Conservation (phyloP, 2,888 invertebrate species). For the Heterodera filipjevi region DNA sequence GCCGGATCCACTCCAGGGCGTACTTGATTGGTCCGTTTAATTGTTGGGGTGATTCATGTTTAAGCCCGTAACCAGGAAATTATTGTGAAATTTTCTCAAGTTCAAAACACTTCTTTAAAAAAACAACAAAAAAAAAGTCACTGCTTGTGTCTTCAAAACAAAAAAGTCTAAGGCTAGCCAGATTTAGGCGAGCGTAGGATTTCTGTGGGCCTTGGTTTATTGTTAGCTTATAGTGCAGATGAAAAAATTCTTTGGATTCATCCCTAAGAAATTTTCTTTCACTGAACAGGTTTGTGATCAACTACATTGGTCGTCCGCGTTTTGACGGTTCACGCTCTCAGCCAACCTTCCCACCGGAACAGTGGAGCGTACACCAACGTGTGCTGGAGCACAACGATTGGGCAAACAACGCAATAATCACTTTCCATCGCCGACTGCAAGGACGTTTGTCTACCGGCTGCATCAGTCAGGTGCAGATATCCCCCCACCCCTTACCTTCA, state of each 20-base stretch:
- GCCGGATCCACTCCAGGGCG: slow-evolving; percentile 12
- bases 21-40: slow-evolving; percentile 26
- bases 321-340: slow-evolving; percentile 14
- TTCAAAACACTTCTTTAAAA: too few species aligned
- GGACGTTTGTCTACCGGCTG: slow-evolving; percentile 1
- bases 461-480: neutral
- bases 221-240: too few species aligned
- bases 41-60: too few species aligned
- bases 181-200: too few species aligned
- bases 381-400: slow-evolving; percentile 10
- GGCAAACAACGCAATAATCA: slow-evolving; percentile 24
- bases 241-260: too few species aligned
- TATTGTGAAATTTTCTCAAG: too few species aligned
- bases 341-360: slow-evolving; percentile 12
- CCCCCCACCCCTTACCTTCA: too few species aligned
- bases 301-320: slow-evolving; percentile 21
- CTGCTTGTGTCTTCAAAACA: neutral
- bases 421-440: slow-evolving; percentile 26
- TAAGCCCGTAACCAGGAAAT: too few species aligned
- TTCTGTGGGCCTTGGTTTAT: too few species aligned
- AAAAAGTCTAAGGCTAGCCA: too few species aligned
- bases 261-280: too few species aligned
- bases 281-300: slow-evolving; percentile 4
- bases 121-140: too few species aligned
- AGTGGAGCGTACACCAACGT: slow-evolving; percentile 28